Evolutionary conservation across 2,797 vertebrate species (phyloP).

Genomic region (Pampus argenteus): DNA sequence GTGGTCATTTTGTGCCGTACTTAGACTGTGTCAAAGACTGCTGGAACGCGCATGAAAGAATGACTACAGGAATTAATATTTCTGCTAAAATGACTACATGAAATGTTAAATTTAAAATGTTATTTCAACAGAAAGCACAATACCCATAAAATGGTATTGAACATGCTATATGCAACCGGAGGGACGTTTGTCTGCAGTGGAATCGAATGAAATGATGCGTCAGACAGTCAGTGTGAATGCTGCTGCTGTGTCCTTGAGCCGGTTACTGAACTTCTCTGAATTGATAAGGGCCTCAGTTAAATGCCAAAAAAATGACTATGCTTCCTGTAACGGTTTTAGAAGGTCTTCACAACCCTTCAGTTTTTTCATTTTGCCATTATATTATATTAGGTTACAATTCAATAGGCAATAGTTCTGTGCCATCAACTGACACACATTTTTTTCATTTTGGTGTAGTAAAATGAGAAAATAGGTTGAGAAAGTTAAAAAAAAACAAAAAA

Average conservation of each 20-base stretch:
- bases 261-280: not conserved
- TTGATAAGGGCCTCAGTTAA: conserved; percentile 2
- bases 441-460: no score
- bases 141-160: not conserved
- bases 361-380: not conserved
- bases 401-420: not conserved
- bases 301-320: not conserved
- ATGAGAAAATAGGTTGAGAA: not conserved
- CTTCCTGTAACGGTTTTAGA: not conserved
- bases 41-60: not conserved
- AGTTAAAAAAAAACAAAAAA: not conserved
- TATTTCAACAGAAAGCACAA: not conserved
- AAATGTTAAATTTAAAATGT: no score
- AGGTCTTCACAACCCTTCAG: not conserved
- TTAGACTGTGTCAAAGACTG: conserved; percentile 23
- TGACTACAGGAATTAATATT: conserved; percentile 13
- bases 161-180: not conserved
- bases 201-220: no score
- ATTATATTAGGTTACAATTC: not conserved
- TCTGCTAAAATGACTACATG: not conserved
- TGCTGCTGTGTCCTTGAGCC: conserved; percentile 28
- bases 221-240: not conserved
- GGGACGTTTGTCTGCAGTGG: not conserved
- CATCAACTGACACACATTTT: not conserved
- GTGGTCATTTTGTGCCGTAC: not conserved